Base-by-base conservation (phyloP, 23 tunicate genomes). In the Halocynthia aurantium region DNA sequence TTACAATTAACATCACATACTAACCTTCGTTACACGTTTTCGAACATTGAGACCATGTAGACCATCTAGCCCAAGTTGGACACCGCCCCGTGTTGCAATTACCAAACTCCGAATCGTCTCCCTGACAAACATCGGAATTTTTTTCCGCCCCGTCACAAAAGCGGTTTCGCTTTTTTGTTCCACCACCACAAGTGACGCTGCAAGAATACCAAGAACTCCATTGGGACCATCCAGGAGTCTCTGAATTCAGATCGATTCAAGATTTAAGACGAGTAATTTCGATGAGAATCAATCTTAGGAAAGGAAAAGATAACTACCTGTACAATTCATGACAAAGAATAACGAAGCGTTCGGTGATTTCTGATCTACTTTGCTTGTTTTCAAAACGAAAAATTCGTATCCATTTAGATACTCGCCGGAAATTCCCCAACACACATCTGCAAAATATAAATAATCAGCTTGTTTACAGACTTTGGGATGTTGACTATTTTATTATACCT, bases 121-220 rank as follows among this genome's bases (percentile, higher is more conserved):
- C 96, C 19, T 57, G 57, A 64, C 96, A 89, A 52, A 83, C 88
- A 17, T 50, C 72, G 11, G 95, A 88, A n/a, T 81, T 87, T 6
- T 76, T 76, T 10, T 15, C 65, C 9, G 62, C 88, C 21, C 96
- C 88, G 54, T 89, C 96, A 63, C 96, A 89, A 76, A 75, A 84
- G 52, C 96, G 77, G 0, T 60, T 40, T 52, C 96, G 75, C 5
- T 51, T 15, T 51, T 60, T 80, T n/a, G 82, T 52, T 20, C 96
- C 96, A 7, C 81, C 74, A 11, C 88, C 96, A 76, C 96, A 89
- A n/a, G 96, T 60, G 7, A 73, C 82, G 21, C 77, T 68, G 58
- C 96, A 89, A 7, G 82, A 52, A 44, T 61, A 73, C 96, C 96
- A 89, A 52, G 96, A 80, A 20, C 76, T 66, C 96, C 96, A 89